Evolutionary conservation across 64 coral and sea anemone species (phyloP), one percentile per base, ranked within the genome.

Genomic region (Orbicella faveolata): DNA sequence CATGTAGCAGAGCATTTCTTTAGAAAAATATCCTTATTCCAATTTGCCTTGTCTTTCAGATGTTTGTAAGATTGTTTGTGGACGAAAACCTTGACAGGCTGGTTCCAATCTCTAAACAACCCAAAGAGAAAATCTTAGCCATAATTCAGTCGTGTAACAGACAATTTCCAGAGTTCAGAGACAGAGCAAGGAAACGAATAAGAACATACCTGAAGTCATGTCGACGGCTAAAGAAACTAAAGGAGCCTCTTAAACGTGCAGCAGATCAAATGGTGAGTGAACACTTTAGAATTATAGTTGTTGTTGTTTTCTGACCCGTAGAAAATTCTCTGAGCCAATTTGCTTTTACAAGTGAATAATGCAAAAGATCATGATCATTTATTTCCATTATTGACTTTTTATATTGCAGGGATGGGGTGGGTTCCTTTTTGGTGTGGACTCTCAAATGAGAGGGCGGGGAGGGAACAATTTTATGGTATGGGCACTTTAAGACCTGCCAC

Each of bases 101-200:
- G 34, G 97, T 99, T 20, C 97, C 97, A 36, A 99, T 99, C 86
- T 99, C 97, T 15, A 99, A 99, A 20, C 97, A 99, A 83, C 97
- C 97, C 6, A 99, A 99, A 68, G 97, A 99, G 51, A 99, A 99
- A 91, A 93, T 99, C 9, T 69, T 99, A 75, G 97, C 97, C 70
- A 99, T 99, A 54, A 99, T 99, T 53, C 94, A 99, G 44, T 95
- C 97, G 17, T 99, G 97, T 77, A 94, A 99, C n/a, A 90, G 97
- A 61, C 97, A 99, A 89, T 99, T 99, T 65, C 97, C 97, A 52
- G 97, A 99, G 52, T 99, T 99, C 76, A 86, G 94, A 59, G 97
- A 99, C 80, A 87, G 97, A 77, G 97, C 97, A 63, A 95, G 97
- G 51, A 99, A 99, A 37, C 90, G 97, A 84, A 99, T 99, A 67